A percentile compares a stretch with the other conserved stretches of the same genome.
Conservation (phyloP, 2,113 vertebrate genomes). For the Sinocyclocheilus rhinocerous region DNA sequence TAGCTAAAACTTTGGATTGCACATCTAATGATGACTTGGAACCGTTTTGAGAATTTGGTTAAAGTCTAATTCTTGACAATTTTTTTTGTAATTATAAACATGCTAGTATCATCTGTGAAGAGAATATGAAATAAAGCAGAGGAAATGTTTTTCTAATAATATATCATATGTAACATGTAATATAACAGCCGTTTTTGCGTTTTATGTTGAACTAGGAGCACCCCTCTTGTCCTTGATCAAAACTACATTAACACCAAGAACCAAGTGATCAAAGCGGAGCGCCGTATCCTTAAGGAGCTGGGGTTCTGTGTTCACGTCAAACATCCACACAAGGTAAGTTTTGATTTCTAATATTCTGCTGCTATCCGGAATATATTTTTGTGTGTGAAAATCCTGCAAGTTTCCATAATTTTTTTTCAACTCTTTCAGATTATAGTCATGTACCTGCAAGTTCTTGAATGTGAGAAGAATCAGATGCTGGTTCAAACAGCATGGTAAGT, state of each 20-base stretch:
- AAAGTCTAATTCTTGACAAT: too few relatives aligned
- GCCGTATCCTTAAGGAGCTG: conserved; percentile 97
- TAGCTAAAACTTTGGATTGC: too few relatives aligned
- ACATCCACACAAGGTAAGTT: conserved; percentile 99
- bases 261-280: conserved; percentile 99
- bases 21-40: too few relatives aligned
- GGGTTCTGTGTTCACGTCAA: conserved; percentile 99
- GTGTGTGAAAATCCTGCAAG: background rate
- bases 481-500: conserved; percentile 99
- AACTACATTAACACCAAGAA: conserved; percentile 99
- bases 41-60: too few relatives aligned
- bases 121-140: too few relatives aligned
- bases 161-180: background rate
- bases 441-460: conserved; percentile 98
- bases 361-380: too few relatives aligned
- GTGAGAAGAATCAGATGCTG: conserved; percentile 96
- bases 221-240: conserved; percentile 99
- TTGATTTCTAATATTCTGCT: background rate
- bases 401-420: conserved; percentile 1
- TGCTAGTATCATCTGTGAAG: too few relatives aligned
- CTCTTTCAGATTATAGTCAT: conserved; percentile 91
- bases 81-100: too few relatives aligned
- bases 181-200: background rate
- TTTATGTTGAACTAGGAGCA: conserved; percentile 87
- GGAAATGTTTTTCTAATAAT: too few relatives aligned